Base-by-base conservation (phyloP, 2,113 vertebrate genomes). In the Narcine bancroftii region DNA sequence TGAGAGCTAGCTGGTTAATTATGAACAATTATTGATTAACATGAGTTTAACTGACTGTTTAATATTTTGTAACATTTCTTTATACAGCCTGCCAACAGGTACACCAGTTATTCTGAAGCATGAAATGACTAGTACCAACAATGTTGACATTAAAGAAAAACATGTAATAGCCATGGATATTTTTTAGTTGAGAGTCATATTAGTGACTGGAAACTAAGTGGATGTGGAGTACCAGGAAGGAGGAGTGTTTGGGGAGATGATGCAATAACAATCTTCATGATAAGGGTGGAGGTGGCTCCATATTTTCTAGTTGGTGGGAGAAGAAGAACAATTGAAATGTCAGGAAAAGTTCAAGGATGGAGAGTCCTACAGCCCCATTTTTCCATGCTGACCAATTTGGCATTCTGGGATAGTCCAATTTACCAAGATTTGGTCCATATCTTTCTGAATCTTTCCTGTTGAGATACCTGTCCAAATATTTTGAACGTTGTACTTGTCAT, bases 1-100 rank as follows among this genome's bases (percentile, higher is more conserved):
- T 91, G 89, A 91, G 39, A 65, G 89, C 39, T 91, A n/a, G 39
- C 65, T 91, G 89, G 69, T 91, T 91, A 69, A 91, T 91, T 69
- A 65, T 47, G 24, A 69, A 91, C 89, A 91, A 47, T 91, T 69
- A 91, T 91, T 91, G 89, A 91, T 91, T 91, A 83, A 53, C 47
- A 91, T 71, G 69, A 91, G 89, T 91, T 91, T 47, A 89, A 91
- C 42, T 71, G 89, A 91, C 36, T 29, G 33, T 91, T 91, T 91
- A 45, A 47, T 91, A n/a, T 91, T 47, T 91, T 91, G 89, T 33
- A 69, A 29, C 26, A 45, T 69, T 91, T 91, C 89, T 69, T 91
- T 19, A 91, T 47, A 91, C 39, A 21, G 21, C 63, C 65, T 17
- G 66, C 9, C 42, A 69, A 89, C 3, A 33, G 29, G 24, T 33